Conservation (phyloP, 2,888 invertebrate genomes). For the Pocota personata region DNA sequence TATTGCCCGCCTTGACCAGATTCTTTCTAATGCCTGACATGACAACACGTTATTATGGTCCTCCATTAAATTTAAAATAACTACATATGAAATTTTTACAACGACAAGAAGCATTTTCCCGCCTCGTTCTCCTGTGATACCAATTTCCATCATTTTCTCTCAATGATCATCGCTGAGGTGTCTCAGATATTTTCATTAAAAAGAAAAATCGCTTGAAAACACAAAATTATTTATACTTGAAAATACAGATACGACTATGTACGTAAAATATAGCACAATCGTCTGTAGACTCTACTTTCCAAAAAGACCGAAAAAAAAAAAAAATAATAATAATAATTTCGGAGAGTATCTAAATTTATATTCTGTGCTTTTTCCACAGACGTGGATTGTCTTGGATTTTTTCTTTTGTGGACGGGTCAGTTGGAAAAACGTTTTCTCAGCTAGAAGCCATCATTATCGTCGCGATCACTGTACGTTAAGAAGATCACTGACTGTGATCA, state of each 20-base stretch:
- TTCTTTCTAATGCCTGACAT: constrained; percentile 4
- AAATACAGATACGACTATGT: not conserved
- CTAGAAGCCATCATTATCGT: constrained; percentile 17
- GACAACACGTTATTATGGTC: constrained; percentile 20
- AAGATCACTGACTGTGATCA: not conserved
- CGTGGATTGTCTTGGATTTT: constrained; percentile 1
- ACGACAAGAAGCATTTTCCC: not conserved
- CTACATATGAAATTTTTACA: not conserved
- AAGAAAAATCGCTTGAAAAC: not conserved
- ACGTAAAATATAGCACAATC: not conserved
- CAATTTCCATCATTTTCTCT: not conserved
- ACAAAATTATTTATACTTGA: not conserved
- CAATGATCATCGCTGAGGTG: constrained; percentile 9
- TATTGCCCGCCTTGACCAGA: constrained; percentile 12
- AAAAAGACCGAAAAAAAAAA: not conserved
- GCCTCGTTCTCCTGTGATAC: not conserved
- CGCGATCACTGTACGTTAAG: not conserved
- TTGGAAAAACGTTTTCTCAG: constrained; percentile 17
- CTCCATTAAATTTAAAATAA: constrained; percentile 10
- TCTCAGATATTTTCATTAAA: not conserved
- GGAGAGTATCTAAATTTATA: constrained; percentile 40
- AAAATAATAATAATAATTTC: too few relatives aligned
- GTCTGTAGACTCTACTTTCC: constrained; percentile 4
- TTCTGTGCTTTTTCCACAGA: constrained; percentile 39
- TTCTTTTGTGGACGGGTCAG: not conserved